Base-by-base conservation (phyloP, 2,113 vertebrate species). In the Pelobates fuscus region DNA sequence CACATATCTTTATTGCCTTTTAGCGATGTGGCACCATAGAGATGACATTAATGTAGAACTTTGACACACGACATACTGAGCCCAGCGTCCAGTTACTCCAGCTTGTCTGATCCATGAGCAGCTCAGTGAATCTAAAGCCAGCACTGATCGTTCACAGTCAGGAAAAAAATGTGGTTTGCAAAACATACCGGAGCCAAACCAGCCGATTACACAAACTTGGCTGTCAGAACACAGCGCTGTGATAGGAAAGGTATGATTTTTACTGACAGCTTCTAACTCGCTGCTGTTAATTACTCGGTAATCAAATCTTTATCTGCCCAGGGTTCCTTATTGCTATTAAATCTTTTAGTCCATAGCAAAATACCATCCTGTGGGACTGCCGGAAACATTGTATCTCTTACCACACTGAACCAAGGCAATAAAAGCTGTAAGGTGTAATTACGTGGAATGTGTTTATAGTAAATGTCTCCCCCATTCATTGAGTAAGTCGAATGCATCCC, bases 1-100 rank as follows among this genome's bases (percentile, higher is more conserved):
- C 24, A 21, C 55, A 6, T 58, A n/a, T 58, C 55, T 12, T 58
- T 58, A 58, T 58, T 24, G 55, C 55, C 55, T 58, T 58, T 60
- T 27, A 60, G 54, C 24, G 20, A 24, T 24, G 20, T 57, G 54
- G 32, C 32, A 10, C 37, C 58, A 12, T 27, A 7, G 12, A 18
- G 58, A 23, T 17, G 44, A 27, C 58, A 21, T 25, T 27, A 60
- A 27, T 27, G 12, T 18, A 27, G 58, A 26, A 17, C 25, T 7
- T 15, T 60, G 58, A 27, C 24, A 26, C 24, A 8, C 60, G 29
- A 17, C 29, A 32, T 32, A 32, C 60, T 32, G 60, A 62, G 60
- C 60, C 25, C 29, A n/a, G 15, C 60, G 20, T 20, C 60, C n/a
- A n/a, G n/a, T n/a, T n/a, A n/a, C 60, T 62, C 60, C 29, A 6